Conservation (phyloP, 2,797 vertebrate species). For the Poecile montanus region DNA sequence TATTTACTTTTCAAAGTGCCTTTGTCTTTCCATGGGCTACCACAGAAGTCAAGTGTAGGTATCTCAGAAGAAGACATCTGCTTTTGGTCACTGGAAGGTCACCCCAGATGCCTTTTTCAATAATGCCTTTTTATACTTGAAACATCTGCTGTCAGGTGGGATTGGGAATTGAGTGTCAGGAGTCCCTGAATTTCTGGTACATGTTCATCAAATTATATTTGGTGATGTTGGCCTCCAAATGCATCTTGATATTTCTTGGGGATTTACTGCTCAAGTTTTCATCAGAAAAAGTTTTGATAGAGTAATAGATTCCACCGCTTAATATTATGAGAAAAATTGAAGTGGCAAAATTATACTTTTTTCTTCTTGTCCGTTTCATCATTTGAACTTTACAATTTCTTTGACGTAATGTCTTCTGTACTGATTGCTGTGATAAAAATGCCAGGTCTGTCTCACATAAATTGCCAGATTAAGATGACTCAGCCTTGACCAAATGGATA, state of each 20-base stretch:
- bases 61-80: not conserved
- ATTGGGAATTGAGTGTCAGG: not conserved
- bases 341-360: not conserved
- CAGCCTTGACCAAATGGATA: constrained; percentile 45
- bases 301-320: not conserved
- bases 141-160: not conserved
- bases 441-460: not conserved
- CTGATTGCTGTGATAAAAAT: not conserved
- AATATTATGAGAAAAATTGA: not conserved
- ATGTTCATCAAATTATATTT: not conserved
- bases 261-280: not conserved
- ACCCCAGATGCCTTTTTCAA: not conserved
- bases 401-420: constrained; percentile 9
- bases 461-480: constrained; percentile 44
- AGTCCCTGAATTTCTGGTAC: not conserved
- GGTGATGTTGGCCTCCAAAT: not conserved
- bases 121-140: not conserved
- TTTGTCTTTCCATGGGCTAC: not conserved
- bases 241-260: not conserved
- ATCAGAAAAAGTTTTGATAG: not conserved
- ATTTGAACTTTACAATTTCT: constrained; percentile 26
- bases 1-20: not conserved
- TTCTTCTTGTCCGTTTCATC: constrained; percentile 3
- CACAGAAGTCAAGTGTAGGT: not conserved
- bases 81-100: not conserved